A percentile compares a stretch with the other conserved stretches of the same genome.
Conservation (phyloP, 2,113 vertebrate species). For the Gadus chalcogrammus region DNA sequence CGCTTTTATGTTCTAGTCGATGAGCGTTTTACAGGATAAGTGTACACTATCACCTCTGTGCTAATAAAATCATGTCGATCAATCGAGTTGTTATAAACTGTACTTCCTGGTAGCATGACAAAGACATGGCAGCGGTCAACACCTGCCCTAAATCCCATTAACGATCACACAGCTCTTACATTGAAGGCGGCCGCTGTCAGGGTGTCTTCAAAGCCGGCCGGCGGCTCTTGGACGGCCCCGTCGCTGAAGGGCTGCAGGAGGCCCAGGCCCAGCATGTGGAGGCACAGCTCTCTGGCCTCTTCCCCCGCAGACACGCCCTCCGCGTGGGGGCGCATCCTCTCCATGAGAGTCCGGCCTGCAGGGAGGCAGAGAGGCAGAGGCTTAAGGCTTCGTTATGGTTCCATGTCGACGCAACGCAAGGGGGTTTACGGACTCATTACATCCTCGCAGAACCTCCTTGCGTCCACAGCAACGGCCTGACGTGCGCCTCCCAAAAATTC, state of each 20-base stretch:
- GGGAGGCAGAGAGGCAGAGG: background rate
- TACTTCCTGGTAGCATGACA: too few species aligned
- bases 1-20: too few species aligned
- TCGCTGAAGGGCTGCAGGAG: conserved; percentile 85
- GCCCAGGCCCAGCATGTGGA: conserved; percentile 80
- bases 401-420: background rate
- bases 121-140: too few species aligned
- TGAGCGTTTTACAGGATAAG: too few species aligned
- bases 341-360: conserved; percentile 72
- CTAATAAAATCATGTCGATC: too few species aligned
- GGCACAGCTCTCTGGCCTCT: conserved; percentile 82
- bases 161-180: conserved; percentile 69
- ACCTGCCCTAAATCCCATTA: too few species aligned
- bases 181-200: conserved; percentile 68
- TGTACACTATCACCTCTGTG: too few species aligned
- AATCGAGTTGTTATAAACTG: too few species aligned
- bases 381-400: background rate
- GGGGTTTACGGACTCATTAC: too few species aligned
- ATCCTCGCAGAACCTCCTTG: background rate
- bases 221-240: conserved; percentile 62
- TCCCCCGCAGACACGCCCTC: conserved; percentile 66
- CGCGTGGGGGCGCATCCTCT: conserved; percentile 80
- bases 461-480: background rate
- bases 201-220: conserved; percentile 27
- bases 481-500: too few species aligned